Base-by-base conservation (phyloP, 2,888 invertebrate genomes). In the Euzetes globulus region DNA sequence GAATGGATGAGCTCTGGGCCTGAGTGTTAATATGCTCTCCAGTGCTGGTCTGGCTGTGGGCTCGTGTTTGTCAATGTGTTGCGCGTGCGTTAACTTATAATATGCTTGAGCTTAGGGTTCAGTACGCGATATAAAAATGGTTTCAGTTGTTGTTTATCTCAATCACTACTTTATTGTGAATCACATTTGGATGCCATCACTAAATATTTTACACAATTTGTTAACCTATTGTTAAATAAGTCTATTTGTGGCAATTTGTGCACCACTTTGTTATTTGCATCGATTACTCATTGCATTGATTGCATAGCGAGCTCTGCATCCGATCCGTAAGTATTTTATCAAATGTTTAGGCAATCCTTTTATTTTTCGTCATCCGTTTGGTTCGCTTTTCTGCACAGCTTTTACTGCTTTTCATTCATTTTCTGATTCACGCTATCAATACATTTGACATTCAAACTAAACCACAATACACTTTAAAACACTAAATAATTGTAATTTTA, bases 131-230 rank as follows among this genome's bases (percentile, higher is more conserved):
- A 70, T 70, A 70, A 70, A 70, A 70, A 70, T 70, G 70, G 70
- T 70, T 70, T 70, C 70, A 68, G 33, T 68, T 68, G 70, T 47
- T 70, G 70, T 70, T 70, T 70, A 70, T 70, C 9, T 45, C 5
- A 45, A 70, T 65, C 15, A 37, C 33, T 65, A 9, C 37, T n/a
- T 65, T 19, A 19, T 58, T 58, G 58, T 25, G 58, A 15, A 27
- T 58, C 25, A 7, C 15, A 58, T 27, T 37, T 11, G 63, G 63
- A 37, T n/a, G 11, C 17, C 13, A 37, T 37, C 19, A 27, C 19
- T n/a, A 37, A 29, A 65, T 27, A 5, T 27, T 58, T 58, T 11
- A 27, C 27, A 27, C 17, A 19, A 22, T 37, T 41, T 22, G 41
- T 65, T 41, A 65, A 19, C n/a, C 29, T n/a, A 29, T 63, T 29